These are phyloP conservation scores for Anorthoa munda DNA, from an alignment of 2,888 invertebrate genomes.

Conservation along the genomic window DNA sequence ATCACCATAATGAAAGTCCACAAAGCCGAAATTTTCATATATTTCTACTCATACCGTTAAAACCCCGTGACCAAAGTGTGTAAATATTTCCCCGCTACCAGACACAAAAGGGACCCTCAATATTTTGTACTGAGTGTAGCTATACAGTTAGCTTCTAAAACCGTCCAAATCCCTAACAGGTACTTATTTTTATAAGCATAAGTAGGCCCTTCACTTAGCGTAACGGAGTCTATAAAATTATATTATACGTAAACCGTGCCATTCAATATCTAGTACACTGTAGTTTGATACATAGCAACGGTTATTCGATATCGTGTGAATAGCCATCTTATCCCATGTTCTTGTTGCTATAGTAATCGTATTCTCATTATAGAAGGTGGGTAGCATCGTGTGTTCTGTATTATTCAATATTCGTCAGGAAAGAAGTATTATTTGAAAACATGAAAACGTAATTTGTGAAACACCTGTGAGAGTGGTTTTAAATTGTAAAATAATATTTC, in stretches of 20 bases:
- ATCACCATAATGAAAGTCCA: background rate
- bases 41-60: conserved; percentile 14
- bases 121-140: conserved; percentile 26
- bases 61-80: conserved; percentile 22
- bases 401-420: background rate
- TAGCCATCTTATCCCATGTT: conserved; percentile 47
- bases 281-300: conserved; percentile 63
- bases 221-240: conserved; percentile 57
- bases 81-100: conserved; percentile 44
- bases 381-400: conserved; percentile 11
- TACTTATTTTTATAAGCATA: conserved; percentile 58
- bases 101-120: conserved; percentile 40
- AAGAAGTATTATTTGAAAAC: background rate
- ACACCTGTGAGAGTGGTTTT: background rate
- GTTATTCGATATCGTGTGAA: conserved; percentile 70
- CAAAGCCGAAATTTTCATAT: conserved; percentile 26
- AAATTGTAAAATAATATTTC: conserved; percentile 21
- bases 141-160: conserved; percentile 38
- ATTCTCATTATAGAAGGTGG: conserved; percentile 29
- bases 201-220: conserved; percentile 56
- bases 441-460: background rate
- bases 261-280: conserved; percentile 66
- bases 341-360: conserved; percentile 46
- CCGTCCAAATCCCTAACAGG: conserved; percentile 44
- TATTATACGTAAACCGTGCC: conserved; percentile 56